Evolutionary conservation across 2,797 vertebrate genomes (phyloP), one percentile per base, ranked within the genome.

Genomic region (Microctenopoma lineatum): DNA sequence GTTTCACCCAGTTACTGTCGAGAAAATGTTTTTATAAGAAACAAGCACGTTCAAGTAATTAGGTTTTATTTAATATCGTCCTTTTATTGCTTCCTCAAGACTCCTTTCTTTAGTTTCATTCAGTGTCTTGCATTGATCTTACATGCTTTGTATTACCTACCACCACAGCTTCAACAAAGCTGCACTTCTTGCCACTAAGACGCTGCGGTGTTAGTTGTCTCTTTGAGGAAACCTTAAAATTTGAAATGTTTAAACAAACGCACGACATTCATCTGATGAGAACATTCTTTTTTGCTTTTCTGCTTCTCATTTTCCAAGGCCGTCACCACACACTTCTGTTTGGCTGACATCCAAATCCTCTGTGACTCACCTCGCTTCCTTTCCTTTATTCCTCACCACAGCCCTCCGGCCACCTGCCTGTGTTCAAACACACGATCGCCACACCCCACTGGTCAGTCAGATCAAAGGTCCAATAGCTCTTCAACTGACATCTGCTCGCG

Each of bases 281-380:
- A 44, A 15, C 41, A 44, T 2, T 44, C 41, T 5, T 29, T 29
- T 32, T 29, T 42, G 38, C 4, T 7, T 36, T 36, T 7, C 6
- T 36, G 5, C 2, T 13, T 4, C 39, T 5, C 11, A 10, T 41
- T 7, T 44, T 44, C n/a, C 16, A 44, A 44, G n/a, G 39, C 39
- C 39, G 2, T 10, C 36, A 10, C 36, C 36, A 10, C 36, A 36
- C 36, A 41, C 41, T 6, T 41, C 50, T 47, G 42, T 29, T n/a
- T 45, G 52, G 9, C 45, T 2, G 41, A 42, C 50, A 68, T 69
- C 45, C 54, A 10, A 66, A 60, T 52, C 65, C 65, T 66, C 61
- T 32, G 18, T 67, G 72, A 67, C 58, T 73, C 65, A 76, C 42
- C 47, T 14, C 15, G 25, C 44, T 42, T 62, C 45, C 69, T 21